These are phyloP conservation scores for Drosophila dives DNA, from an alignment of 2,888 invertebrate species.

Conservation along the genomic window DNA sequence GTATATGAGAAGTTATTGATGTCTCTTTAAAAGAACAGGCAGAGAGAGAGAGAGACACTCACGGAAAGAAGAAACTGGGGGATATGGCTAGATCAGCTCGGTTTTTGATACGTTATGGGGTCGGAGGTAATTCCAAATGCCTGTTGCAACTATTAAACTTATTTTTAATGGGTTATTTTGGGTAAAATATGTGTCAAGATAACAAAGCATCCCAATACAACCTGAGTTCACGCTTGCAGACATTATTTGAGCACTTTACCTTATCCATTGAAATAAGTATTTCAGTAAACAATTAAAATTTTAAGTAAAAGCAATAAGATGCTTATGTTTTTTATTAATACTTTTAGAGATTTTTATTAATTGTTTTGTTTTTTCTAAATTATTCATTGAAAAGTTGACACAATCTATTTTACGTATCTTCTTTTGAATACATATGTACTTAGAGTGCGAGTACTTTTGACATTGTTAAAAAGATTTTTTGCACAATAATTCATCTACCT, in stretches of 20 bases:
- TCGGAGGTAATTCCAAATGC: not conserved
- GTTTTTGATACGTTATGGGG: not conserved
- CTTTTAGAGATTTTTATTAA: constrained; percentile 19
- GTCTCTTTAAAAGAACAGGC: not conserved
- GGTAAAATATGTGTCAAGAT: not conserved
- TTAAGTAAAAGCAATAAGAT: not conserved
- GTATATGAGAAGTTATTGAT: not conserved
- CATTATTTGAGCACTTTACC: not conserved
- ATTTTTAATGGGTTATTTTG: not conserved
- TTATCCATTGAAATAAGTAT: not conserved
- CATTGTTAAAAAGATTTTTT: constrained; percentile 11
- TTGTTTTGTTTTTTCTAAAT: constrained; percentile 15
- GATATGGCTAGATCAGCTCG: not conserved
- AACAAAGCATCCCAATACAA: not conserved
- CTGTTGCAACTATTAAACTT: not conserved
- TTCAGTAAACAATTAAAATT: not conserved
- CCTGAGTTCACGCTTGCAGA: not conserved
- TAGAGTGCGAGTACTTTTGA: constrained; percentile 22
- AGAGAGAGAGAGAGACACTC: not conserved
- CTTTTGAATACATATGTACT: constrained; percentile 26
- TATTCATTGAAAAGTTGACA: constrained; percentile 24
- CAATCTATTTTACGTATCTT: constrained; percentile 16
- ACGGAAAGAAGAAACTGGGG: not conserved
- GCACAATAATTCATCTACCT: constrained; percentile 51
- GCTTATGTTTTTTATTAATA: constrained; percentile 14